phyloP scores from a whole-genome alignment of 2,888 invertebrate species.

The Orthosia cruda region DNA sequence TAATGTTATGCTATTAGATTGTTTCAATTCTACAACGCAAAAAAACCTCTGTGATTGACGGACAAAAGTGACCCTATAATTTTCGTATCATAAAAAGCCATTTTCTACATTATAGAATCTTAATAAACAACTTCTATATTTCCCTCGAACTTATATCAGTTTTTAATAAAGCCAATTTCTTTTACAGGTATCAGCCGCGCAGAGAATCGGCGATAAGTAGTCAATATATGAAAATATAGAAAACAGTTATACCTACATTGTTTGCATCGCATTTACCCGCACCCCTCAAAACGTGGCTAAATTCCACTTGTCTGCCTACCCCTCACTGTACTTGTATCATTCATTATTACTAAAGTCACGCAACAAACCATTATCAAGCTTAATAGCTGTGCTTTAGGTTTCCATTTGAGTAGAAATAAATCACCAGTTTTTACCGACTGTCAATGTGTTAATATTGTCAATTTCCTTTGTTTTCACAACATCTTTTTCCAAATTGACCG shows the following conservation, averaged over 20 bases:
- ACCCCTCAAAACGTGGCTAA: conserved; percentile 30
- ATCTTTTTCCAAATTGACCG: neutral
- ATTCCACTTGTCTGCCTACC: conserved; percentile 24
- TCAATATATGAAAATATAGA: conserved; percentile 62
- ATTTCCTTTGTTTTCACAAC: too few species aligned
- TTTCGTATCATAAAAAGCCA: too few species aligned
- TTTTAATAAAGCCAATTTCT: neutral
- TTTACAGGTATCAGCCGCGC: conserved; percentile 62
- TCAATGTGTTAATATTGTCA: neutral
- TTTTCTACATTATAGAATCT: too few species aligned
- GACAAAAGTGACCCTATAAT: too few species aligned
- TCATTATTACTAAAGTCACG: neutral
- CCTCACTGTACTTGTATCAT: conserved; percentile 21
- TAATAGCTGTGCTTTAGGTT: conserved; percentile 1
- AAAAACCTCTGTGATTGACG: too few species aligned
- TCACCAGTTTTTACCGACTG: neutral
- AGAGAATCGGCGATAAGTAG: conserved; percentile 56
- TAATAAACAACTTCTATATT: too few species aligned
- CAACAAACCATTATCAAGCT: neutral
- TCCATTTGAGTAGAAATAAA: neutral
- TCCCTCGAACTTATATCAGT: too few species aligned
- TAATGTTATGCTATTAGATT: too few species aligned
- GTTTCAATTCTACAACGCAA: too few species aligned
- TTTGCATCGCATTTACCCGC: conserved; percentile 66
- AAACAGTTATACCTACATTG: conserved; percentile 62